Evolutionary conservation across 2,113 vertebrate species (phyloP), one percentile per base, ranked within the genome.

Genomic region (Lynx canadensis): DNA sequence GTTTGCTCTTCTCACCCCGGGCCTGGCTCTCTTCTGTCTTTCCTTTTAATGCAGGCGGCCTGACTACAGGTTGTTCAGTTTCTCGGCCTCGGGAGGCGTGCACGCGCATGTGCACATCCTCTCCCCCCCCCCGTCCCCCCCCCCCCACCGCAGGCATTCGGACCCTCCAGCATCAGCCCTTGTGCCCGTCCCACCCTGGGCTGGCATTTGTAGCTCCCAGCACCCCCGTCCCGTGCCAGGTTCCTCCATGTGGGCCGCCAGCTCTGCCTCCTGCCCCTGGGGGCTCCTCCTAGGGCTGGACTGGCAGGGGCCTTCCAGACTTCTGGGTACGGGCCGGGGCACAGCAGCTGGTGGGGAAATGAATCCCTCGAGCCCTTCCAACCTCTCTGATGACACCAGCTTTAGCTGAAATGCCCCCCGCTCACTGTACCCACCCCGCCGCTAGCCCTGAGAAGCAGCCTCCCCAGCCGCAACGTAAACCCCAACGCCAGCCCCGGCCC

Each of bases 1-100:
- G 69, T 98, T 97, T 96, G 96, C 81, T 84, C 85, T 97, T 93
- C 94, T 98, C 82, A 97, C 81, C 93, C 97, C 41, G 45, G 88
- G 92, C 73, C 92, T 85, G 93, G 52, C 78, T 97, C 69, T 87
- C 87, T 69, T 73, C 91, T 29, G 94, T 83, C 68, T 82, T 80
- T 73, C 36, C 76, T 86, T 94, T 84, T 57, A 80, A 93, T 1
- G 5, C 81, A 31, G 96, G 76, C 50, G 50, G 95, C 79, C 78
- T 71, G 50, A 95, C 50, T 6, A 33, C 63, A 79, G 82, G 83
- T 63, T 33, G 50, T 50, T 60, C 8, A 38, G 79, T 87, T 52
- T 23, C 3, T 11, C 2, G 63, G 78, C 29, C 84, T 45, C 41
- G 13, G 81, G 69, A 93, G 94, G 63, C 1, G 3, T 0, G 1